Conservation (phyloP, 2,888 invertebrate species). For the Agonopterix heracliana region DNA sequence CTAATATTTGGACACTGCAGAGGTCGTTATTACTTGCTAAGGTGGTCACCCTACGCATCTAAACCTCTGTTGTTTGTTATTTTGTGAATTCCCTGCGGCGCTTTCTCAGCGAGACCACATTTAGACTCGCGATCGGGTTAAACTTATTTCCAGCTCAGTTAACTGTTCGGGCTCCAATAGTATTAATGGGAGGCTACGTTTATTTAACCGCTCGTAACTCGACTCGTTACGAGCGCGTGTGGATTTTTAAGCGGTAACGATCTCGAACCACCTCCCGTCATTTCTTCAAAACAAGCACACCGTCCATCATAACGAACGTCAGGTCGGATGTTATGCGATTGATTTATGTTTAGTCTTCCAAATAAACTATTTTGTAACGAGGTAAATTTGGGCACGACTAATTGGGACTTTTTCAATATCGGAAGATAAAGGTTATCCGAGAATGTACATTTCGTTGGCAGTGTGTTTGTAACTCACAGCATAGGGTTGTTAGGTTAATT, state of each 20-base stretch:
- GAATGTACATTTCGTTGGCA: too few species aligned
- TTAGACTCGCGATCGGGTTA: constrained; percentile 38
- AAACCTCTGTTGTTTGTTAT: not conserved
- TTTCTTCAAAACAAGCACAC: constrained; percentile 28
- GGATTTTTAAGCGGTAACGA: constrained; percentile 56
- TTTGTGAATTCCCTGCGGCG: not conserved
- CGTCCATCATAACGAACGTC: constrained; percentile 37
- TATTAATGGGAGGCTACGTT: constrained; percentile 63
- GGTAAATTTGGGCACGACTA: too few species aligned
- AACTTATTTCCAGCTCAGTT: constrained; percentile 63
- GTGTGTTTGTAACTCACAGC: too few species aligned
- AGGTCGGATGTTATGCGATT: constrained; percentile 22
- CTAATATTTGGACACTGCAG: constrained; percentile 59
- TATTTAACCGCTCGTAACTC: constrained; percentile 69
- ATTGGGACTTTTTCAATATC: too few species aligned
- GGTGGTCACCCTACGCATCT: constrained; percentile 22
- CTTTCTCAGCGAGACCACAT: constrained; percentile 2
- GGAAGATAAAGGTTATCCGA: too few species aligned
- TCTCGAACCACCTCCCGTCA: constrained; percentile 35
- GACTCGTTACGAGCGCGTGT: constrained; percentile 55
- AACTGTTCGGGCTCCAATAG: constrained; percentile 48
- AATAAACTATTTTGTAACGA: not conserved
- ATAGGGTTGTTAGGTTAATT: constrained; percentile 54
- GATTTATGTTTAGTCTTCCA: constrained; percentile 16
- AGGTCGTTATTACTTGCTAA: constrained; percentile 58